phyloP scores from a whole-genome alignment of 2,888 invertebrate species.

The Leucophenga maculata region DNA sequence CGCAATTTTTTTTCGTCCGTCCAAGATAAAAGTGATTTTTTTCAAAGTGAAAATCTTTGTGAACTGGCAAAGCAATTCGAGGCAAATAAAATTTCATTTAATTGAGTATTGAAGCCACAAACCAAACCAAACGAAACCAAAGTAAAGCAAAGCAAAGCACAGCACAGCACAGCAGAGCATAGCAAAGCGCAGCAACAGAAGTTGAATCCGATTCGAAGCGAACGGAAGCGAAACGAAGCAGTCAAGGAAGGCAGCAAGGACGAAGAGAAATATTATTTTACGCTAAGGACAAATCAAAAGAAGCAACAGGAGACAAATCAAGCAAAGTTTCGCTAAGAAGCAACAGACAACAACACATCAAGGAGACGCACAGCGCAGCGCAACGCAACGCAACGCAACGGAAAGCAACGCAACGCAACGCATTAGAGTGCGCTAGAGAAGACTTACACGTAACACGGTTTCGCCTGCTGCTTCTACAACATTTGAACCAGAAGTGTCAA shows the following conservation, averaged over 20 bases:
- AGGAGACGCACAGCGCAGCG: not conserved
- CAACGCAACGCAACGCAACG: constrained; percentile 33
- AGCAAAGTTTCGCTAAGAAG: constrained; percentile 30
- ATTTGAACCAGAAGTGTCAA: constrained; percentile 50
- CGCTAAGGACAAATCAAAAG: constrained; percentile 3
- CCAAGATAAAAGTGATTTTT: constrained; percentile 3
- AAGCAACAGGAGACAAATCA: constrained; percentile 6
- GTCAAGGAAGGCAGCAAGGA: constrained; percentile 13
- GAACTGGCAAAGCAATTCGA: constrained; percentile 44
- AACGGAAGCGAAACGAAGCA: not conserved
- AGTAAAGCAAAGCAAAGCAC: constrained; percentile 1
- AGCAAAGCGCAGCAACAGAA: not conserved
- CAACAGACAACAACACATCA: constrained; percentile 2
- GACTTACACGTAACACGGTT: too few species aligned
- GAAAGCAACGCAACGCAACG: constrained; percentile 12
- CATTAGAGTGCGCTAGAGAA: constrained; percentile 30
- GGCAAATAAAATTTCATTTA: constrained; percentile 31
- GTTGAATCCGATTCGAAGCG: not conserved
- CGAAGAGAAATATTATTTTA: not conserved
- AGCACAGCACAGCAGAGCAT: not conserved
- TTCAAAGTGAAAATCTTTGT: not conserved
- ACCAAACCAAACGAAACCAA: constrained; percentile 10
- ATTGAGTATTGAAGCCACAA: not conserved
- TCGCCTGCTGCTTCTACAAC: too few species aligned
- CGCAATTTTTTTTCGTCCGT: not conserved